Conservation (phyloP, 2,113 vertebrate genomes). For the Prionailurus bengalensis region DNA sequence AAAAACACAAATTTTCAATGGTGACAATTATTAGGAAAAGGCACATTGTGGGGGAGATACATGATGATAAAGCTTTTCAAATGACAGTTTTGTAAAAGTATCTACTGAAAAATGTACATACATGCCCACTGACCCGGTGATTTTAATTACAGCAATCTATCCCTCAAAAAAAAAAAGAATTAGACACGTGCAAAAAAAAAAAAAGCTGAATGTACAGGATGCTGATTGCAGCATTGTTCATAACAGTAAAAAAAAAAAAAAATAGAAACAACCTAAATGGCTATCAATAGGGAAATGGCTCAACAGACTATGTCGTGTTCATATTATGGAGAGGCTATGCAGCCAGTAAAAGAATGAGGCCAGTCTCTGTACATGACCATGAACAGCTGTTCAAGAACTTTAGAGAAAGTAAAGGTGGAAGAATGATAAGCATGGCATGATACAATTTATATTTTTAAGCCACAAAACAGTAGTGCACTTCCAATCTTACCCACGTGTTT, state of each 20-base stretch:
- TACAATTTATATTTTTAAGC: constrained; percentile 50
- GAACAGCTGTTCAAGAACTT: neutral
- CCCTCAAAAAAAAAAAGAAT: constrained; percentile 64
- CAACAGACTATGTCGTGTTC: constrained; percentile 10
- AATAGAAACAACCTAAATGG: constrained; percentile 62
- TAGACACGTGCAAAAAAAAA: constrained; percentile 62
- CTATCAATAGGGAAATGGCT: constrained; percentile 48
- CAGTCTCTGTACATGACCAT: neutral
- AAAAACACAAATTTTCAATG: neutral
- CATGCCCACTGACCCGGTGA: constrained; percentile 61
- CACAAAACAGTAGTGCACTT: neutral
- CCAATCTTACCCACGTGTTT: neutral
- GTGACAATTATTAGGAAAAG: constrained; percentile 40
- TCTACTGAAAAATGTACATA: constrained; percentile 56
- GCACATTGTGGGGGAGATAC: neutral
- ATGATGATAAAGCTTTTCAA: neutral
- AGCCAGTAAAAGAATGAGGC: neutral
- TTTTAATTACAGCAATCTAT: constrained; percentile 77
- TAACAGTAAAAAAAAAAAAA: constrained; percentile 64
- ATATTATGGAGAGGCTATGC: neutral
- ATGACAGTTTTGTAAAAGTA: neutral
- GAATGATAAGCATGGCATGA: neutral
- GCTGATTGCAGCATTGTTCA: constrained; percentile 74
- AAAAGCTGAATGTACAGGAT: constrained; percentile 57
- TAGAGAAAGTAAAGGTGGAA: neutral